phyloP scores from a whole-genome alignment of 2,113 vertebrate genomes.

The Agapornis roseicollis region DNA sequence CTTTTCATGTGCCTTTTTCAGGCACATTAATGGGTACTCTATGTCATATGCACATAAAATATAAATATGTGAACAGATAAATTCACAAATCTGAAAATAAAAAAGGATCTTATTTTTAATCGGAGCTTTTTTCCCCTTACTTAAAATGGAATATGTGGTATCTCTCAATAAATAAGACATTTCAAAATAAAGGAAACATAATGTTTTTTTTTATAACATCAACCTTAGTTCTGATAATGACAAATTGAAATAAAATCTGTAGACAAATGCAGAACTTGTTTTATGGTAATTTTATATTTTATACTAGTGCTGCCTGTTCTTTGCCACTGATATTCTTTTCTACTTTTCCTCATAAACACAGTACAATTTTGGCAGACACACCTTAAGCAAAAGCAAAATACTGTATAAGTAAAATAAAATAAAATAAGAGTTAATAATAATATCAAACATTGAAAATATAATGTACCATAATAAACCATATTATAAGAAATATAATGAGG shows the following conservation, averaged over 20 bases:
- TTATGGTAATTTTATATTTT: neutral
- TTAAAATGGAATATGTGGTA: neutral
- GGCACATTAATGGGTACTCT: neutral
- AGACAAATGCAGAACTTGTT: neutral
- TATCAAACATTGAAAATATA: neutral
- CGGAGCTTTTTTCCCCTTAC: neutral
- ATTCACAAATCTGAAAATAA: neutral
- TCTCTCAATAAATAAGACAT: neutral
- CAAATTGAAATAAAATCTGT: neutral
- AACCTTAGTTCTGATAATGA: neutral
- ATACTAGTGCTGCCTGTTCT: neutral
- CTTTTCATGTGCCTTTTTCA: neutral
- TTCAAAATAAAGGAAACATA: neutral
- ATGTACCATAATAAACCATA: neutral
- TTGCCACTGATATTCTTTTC: neutral
- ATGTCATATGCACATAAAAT: neutral
- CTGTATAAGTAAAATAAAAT: neutral
- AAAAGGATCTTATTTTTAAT: accelerated
- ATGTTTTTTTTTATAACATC: neutral
- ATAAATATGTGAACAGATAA: neutral
- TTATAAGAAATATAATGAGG: neutral
- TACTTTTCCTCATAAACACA: neutral
- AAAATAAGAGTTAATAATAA: neutral
- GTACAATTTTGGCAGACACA: neutral
- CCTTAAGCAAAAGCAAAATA: neutral